Conservation (phyloP, 2,797 vertebrate species). For the Manis javanica region DNA sequence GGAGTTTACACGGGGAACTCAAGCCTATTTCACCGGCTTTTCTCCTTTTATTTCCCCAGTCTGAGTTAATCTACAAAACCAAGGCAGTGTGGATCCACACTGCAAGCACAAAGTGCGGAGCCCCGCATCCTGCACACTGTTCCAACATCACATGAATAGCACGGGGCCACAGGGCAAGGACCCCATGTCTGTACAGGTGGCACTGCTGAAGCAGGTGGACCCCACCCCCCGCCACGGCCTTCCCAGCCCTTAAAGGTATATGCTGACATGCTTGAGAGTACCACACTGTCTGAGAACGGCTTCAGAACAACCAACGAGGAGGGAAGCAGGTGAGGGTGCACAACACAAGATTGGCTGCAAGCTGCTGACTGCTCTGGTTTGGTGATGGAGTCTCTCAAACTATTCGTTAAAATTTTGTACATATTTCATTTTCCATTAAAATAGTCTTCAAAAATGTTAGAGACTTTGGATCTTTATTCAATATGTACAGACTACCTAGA, state of each 20-base stretch:
- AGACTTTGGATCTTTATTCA: neutral
- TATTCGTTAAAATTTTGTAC: neutral
- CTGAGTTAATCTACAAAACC: neutral
- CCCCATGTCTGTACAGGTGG: accelerated
- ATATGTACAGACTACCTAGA: neutral
- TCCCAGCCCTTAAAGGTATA: neutral
- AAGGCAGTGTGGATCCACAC: neutral
- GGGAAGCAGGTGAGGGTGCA: neutral
- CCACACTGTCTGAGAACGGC: neutral
- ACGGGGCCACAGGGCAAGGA: accelerated
- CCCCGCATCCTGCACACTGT: accelerated
- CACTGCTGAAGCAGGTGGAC: accelerated
- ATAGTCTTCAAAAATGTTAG: neutral
- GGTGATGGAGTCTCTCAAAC: neutral
- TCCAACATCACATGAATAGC: accelerated
- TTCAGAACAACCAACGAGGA: neutral
- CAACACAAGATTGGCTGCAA: neutral
- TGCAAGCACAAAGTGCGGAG: neutral
- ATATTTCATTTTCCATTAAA: neutral
- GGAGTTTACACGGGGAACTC: neutral
- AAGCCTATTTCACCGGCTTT: neutral
- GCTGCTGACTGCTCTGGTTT: neutral
- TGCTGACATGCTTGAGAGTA: no score
- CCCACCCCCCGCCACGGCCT: accelerated
- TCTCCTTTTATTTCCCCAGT: neutral